Evolutionary conservation across 2,113 vertebrate species (phyloP), one percentile per base, ranked within the genome.

Genomic region (Rallus limicola): DNA sequence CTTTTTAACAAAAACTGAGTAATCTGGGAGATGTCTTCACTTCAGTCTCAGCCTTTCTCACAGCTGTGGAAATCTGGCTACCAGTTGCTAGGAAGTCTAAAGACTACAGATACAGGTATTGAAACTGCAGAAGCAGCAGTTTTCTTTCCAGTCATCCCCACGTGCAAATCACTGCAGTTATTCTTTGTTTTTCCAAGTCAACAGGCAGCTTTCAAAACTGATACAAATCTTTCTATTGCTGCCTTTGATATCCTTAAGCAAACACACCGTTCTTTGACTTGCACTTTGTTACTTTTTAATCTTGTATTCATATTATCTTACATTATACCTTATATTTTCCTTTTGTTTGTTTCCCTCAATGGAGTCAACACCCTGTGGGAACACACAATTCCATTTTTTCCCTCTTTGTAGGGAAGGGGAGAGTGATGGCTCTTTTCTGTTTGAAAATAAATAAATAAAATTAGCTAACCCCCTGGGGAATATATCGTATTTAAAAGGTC

Each of bases 101-200:
- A 13, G 52, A 34, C 28, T 68, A 46, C n/a, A 78, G 68, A 76
- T n/a, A 60, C 5, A 52, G 44, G 17, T 63, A 31, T 63, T 58
- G 36, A 90, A 93, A 81, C 21, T 90, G 92, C 69, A 78, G 72
- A 88, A 92, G 56, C 28, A 90, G 71, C 72, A 72, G 44, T 62
- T 76, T 90, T 62, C 58, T 79, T 79, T 92, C 60, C 52, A 86
- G 91, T 26, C 38, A n/a, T 77, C 28, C 18, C 1, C 0, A 3
- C 8, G 34, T 20, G 24, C 69, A 71, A 75, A 89, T 75, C 52
- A 46, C 25, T 93, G 21, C 46, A 50, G 82, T 53, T 36, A 72
- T 31, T 53, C 21, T 16, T 63, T 88, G 56, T 67, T 94, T 93
- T 86, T 90, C 16, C 33, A 86, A 90, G n/a, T 63, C 89, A 88